Conservation (phyloP, 2,888 invertebrate species). For the Drosophila stalkeri region DNA sequence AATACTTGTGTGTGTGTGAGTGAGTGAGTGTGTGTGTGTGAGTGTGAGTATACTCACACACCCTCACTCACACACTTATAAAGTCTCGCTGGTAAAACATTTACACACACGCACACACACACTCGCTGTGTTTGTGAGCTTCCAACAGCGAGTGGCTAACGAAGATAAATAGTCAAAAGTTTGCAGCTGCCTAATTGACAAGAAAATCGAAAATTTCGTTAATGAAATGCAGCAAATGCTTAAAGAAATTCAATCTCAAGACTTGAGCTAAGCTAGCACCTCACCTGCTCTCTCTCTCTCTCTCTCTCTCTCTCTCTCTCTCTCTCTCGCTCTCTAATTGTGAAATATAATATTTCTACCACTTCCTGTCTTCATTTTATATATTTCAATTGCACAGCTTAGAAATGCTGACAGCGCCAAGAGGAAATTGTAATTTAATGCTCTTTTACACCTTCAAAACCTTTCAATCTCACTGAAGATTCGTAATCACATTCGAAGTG, state of each 20-base stretch:
- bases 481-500: constrained; percentile 71
- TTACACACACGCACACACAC: constrained; percentile 16
- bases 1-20: constrained; percentile 21
- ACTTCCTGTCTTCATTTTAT: background rate
- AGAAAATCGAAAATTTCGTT: constrained; percentile 74
- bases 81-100: constrained; percentile 20
- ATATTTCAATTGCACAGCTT: constrained; percentile 23
- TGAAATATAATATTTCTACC: constrained; percentile 16
- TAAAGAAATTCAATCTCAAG: constrained; percentile 41
- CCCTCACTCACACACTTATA: too few relatives aligned
- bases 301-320: background rate
- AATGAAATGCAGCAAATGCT: constrained; percentile 67
- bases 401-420: constrained; percentile 34
- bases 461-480: constrained; percentile 68
- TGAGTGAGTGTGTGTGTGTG: background rate
- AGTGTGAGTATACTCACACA: too few relatives aligned
- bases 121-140: constrained; percentile 16
- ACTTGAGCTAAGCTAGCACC: constrained; percentile 19
- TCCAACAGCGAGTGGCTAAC: constrained; percentile 37
- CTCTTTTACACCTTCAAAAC: constrained; percentile 71
- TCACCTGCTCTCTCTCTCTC: background rate
- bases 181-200: constrained; percentile 72
- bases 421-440: constrained; percentile 72
- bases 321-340: background rate
- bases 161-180: constrained; percentile 77